Conservation (phyloP, 2,113 vertebrate species). For the Seriola aureovittata region DNA sequence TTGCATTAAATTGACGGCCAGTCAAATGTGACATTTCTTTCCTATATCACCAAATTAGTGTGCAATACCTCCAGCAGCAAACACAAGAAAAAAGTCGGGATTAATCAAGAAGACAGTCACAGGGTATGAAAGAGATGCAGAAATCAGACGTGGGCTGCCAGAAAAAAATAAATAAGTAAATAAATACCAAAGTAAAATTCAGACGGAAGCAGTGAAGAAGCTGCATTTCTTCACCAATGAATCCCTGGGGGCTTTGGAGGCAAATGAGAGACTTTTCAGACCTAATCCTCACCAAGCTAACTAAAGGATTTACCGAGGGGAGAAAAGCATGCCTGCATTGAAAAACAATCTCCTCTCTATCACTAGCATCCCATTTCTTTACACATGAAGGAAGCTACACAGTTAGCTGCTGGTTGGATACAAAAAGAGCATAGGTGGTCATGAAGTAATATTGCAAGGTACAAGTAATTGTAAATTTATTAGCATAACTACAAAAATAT, state of each 20-base stretch:
- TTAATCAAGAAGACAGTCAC: conserved; percentile 18
- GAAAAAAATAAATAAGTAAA: conserved; percentile 26
- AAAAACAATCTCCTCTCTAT: conserved; percentile 49
- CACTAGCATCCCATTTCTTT: conserved; percentile 17
- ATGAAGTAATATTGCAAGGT: not conserved
- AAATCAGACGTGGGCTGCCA: conserved; percentile 49
- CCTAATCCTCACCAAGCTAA: conserved; percentile 71
- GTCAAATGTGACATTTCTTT: conserved; percentile 41
- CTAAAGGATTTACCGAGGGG: conserved; percentile 60
- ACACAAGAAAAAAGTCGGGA: conserved; percentile 7
- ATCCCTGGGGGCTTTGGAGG: conserved; percentile 63
- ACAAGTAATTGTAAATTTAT: not conserved
- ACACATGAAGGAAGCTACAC: conserved; percentile 8
- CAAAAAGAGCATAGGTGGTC: not conserved
- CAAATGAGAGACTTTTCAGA: conserved; percentile 72
- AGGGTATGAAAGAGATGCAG: conserved; percentile 19
- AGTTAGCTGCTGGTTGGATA: conserved; percentile 6
- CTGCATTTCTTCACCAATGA: conserved; percentile 52
- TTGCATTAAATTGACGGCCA: conserved; percentile 20
- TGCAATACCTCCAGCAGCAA: conserved; percentile 34
- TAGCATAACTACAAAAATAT: too few relatives aligned
- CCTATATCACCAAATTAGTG: conserved; percentile 39
- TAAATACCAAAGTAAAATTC: conserved; percentile 46
- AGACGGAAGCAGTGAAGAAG: conserved; percentile 40
- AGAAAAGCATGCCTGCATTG: conserved; percentile 48